A percentile compares a stretch with the other conserved stretches of the same genome.
Evolutionary conservation across 2,888 invertebrate genomes (phyloP).

Genomic region (Dicranocentrus wangi): DNA sequence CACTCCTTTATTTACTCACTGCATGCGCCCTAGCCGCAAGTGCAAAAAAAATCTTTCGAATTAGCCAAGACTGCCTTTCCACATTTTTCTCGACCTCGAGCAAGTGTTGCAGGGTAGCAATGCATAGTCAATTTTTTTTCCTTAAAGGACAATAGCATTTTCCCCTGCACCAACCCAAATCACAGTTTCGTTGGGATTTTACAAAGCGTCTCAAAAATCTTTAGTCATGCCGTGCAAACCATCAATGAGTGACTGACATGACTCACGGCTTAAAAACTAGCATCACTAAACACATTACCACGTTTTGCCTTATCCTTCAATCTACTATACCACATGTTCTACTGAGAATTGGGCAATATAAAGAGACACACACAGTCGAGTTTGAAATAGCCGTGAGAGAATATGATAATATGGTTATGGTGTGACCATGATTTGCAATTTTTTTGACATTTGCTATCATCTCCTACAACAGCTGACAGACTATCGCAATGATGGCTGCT

Average conservation of each 20-base stretch:
- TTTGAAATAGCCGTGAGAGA: slow-evolving; percentile 32
- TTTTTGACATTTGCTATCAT: slow-evolving; percentile 45
- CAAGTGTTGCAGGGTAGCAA: not conserved
- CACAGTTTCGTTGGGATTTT: not conserved
- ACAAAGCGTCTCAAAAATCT: not conserved
- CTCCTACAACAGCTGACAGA: not conserved
- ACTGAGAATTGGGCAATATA: too few species aligned
- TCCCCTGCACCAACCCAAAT: too few species aligned
- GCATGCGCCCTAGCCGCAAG: not conserved
- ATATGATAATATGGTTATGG: slow-evolving; percentile 2
- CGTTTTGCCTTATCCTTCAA: too few species aligned
- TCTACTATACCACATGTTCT: too few species aligned
- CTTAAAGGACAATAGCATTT: too few species aligned
- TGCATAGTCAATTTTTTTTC: too few species aligned
- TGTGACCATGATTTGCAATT: slow-evolving; percentile 40
- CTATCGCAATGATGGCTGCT: not conserved
- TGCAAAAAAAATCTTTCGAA: not conserved
- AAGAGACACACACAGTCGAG: not conserved
- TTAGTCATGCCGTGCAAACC: slow-evolving; percentile 1
- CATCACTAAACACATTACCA: too few species aligned
- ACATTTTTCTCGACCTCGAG: not conserved
- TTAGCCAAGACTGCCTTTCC: not conserved
- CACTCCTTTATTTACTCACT: not conserved
- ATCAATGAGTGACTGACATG: slow-evolving; percentile 16
- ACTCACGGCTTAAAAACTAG: slow-evolving; percentile 34